Percentiles rank a stretch among this genome's conserved stretches.
phyloP scores from a whole-genome alignment of 2,113 vertebrate species.

The Heterotis niloticus region DNA sequence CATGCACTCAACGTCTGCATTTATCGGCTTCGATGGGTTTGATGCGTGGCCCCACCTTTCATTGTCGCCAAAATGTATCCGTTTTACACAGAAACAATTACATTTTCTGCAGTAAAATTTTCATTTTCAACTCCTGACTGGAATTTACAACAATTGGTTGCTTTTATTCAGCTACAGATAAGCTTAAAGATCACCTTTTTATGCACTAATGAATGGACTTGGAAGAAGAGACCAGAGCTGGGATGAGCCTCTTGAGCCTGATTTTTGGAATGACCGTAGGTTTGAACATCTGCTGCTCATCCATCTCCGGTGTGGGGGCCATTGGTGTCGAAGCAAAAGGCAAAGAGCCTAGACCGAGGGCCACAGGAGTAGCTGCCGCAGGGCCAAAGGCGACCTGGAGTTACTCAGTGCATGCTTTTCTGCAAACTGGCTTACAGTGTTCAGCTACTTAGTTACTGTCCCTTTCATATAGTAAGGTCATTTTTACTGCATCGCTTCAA shows the following conservation, averaged over 20 bases:
- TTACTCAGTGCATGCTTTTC: no score
- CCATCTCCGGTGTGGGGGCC: no score
- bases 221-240: neutral
- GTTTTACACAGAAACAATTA: neutral
- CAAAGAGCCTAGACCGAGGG: neutral
- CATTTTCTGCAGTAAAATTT: constrained; percentile 14
- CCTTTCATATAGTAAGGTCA: no score
- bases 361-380: neutral
- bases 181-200: constrained; percentile 10
- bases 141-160: neutral
- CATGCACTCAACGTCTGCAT: neutral
- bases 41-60: neutral
- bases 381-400: no score
- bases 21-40: neutral
- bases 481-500: no score
- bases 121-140: neutral
- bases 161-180: constrained; percentile 13
- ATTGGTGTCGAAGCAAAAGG: neutral
- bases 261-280: neutral
- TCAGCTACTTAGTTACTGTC: no score
- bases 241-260: neutral
- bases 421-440: no score
- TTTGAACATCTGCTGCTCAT: neutral
- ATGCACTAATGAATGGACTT: constrained; percentile 6
- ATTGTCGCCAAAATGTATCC: neutral